Conservation (phyloP, 2,113 vertebrate genomes). For the Heloderma charlesbogerti region DNA sequence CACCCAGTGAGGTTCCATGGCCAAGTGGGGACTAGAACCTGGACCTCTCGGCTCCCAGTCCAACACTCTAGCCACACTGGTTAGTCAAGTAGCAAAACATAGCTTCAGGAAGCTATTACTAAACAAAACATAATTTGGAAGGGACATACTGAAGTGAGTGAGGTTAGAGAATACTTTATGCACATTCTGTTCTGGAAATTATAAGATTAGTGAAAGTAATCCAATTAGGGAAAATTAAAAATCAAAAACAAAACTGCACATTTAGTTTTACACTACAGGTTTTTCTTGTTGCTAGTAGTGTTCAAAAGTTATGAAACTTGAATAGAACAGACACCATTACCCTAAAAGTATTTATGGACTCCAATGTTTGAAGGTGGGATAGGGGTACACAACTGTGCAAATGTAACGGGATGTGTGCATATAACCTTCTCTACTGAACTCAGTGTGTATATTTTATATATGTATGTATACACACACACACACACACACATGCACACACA, state of each 20-base stretch:
- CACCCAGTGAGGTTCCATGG: too few species aligned
- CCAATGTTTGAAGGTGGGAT: neutral
- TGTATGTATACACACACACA: too few species aligned
- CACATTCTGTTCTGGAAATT: slow-evolving; percentile 9
- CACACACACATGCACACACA: too few species aligned
- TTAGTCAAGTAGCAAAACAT: slow-evolving; percentile 10
- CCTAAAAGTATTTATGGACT: neutral
- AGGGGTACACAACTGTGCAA: neutral
- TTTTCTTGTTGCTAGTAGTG: neutral
- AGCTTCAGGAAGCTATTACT: slow-evolving; percentile 30
- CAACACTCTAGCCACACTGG: too few species aligned
- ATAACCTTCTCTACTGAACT: neutral
- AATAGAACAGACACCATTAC: neutral
- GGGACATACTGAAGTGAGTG: neutral
- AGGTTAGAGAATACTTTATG: slow-evolving; percentile 9
- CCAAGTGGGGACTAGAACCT: too few species aligned
- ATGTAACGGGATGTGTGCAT: neutral
- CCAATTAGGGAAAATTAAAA: slow-evolving; percentile 10
- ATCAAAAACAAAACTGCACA: slow-evolving; percentile 14
- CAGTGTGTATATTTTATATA: neutral
- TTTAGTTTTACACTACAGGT: slow-evolving; percentile 11
- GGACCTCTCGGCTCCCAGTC: too few species aligned
- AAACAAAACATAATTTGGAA: neutral
- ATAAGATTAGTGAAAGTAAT: slow-evolving; percentile 31
- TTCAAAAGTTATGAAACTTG: neutral